phyloP scores from a whole-genome alignment of 2,888 invertebrate species.

The Calameuta idolon region DNA sequence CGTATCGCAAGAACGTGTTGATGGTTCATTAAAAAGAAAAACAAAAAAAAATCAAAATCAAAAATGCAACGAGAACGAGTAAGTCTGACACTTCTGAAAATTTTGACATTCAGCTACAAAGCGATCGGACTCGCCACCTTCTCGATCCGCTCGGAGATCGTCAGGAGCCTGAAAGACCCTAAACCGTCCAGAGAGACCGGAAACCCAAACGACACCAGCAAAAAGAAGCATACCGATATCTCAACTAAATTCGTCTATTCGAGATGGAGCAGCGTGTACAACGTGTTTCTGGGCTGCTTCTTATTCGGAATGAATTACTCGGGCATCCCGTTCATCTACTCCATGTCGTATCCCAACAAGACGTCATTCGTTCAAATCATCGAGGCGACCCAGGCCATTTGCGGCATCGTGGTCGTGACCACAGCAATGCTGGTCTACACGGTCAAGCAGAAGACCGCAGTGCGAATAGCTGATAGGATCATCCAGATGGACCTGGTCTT shows the following conservation, averaged over 20 bases:
- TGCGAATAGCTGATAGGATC: slow-evolving; percentile 26
- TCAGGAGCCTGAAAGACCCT: background rate
- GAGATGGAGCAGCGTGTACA: slow-evolving; percentile 27
- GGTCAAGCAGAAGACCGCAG: slow-evolving; percentile 23
- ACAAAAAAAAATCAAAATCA: background rate
- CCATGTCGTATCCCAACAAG: slow-evolving; percentile 11
- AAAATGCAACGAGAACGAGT: background rate
- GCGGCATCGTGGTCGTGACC: slow-evolving; percentile 16
- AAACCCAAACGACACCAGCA: background rate
- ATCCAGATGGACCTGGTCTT: slow-evolving; percentile 4
- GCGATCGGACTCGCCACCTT: background rate
- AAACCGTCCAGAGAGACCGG: background rate
- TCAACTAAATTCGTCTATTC: slow-evolving; percentile 21
- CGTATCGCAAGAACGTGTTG: background rate
- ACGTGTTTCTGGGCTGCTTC: slow-evolving; percentile 19
- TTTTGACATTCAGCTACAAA: background rate
- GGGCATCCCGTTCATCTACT: slow-evolving; percentile 8
- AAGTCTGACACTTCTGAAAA: background rate
- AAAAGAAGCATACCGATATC: background rate
- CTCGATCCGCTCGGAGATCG: background rate
- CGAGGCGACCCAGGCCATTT: slow-evolving; percentile 19
- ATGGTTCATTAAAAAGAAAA: background rate
- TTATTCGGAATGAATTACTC: slow-evolving; percentile 4
- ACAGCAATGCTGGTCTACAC: slow-evolving; percentile 20
- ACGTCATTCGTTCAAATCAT: slow-evolving; percentile 16